Evolutionary conservation across 2,113 vertebrate species (phyloP).

Genomic region (Pholis gunnellus): DNA sequence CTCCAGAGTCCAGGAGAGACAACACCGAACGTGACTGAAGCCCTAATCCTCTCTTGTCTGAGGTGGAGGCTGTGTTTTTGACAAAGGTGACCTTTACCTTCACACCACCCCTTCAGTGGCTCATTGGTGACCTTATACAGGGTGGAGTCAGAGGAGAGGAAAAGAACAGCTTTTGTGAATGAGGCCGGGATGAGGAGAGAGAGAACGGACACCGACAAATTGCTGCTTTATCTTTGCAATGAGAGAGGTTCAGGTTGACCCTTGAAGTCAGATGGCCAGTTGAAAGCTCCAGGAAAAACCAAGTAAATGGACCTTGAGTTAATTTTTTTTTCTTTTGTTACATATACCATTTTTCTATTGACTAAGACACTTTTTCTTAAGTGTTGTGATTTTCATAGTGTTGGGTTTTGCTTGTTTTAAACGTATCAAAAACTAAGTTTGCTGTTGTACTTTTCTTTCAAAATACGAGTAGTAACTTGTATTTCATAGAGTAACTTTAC

Average conservation of each 20-base stretch:
- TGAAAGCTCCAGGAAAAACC: not conserved
- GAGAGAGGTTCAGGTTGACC: not conserved
- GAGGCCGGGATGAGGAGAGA: not conserved
- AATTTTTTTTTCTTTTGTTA: not conserved
- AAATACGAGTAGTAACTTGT: no score
- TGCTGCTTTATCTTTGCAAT: not conserved
- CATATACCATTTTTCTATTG: not conserved
- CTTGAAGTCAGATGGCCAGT: not conserved
- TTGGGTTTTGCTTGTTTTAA: not conserved
- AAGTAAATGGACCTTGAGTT: not conserved
- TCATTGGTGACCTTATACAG: not conserved
- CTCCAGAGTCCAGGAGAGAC: conserved; percentile 22
- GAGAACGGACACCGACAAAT: not conserved
- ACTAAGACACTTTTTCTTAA: not conserved
- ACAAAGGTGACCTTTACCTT: conserved; percentile 41
- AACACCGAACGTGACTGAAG: not conserved
- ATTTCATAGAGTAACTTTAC: not conserved
- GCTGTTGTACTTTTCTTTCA: no score
- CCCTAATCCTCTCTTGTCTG: conserved; percentile 2
- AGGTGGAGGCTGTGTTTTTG: conserved; percentile 34
- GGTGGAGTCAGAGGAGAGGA: conserved; percentile 1
- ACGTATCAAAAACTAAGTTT: not conserved
- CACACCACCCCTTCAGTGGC: conserved; percentile 1
- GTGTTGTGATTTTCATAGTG: not conserved
- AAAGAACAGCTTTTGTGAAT: not conserved